These are phyloP conservation scores for Zosterops borbonicus DNA, from an alignment of 2,113 vertebrate genomes.

Conservation along the genomic window DNA sequence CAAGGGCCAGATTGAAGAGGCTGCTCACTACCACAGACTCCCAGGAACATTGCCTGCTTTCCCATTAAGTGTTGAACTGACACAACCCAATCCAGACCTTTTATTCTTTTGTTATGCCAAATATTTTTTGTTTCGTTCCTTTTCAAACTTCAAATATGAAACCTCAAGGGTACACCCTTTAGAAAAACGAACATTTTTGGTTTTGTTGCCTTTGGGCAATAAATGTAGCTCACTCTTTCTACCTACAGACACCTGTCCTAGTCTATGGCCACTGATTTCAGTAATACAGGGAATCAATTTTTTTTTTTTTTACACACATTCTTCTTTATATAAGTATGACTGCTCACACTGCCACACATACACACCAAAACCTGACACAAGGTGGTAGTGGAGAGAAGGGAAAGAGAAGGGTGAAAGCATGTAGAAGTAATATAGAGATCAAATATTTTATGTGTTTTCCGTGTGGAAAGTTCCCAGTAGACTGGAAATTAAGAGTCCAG, in stretches of 20 bases:
- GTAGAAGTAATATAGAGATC: not conserved
- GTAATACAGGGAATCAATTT: not conserved
- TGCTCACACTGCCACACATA: not conserved
- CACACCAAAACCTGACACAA: conserved; percentile 23
- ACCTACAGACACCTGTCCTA: not conserved
- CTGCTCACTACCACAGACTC: not conserved
- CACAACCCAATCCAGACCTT: not conserved
- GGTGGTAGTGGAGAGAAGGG: conserved; percentile 33
- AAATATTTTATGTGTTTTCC: not conserved
- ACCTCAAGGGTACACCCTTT: fast-evolving
- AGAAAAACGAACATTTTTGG: not conserved
- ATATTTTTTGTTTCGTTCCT: not conserved
- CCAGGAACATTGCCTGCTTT: not conserved
- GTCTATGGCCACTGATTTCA: not conserved
- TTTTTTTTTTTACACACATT: not conserved
- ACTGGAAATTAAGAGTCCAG: not conserved
- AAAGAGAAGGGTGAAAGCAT: not conserved
- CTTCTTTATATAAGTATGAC: not conserved
- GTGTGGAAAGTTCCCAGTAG: not conserved
- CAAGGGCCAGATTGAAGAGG: not conserved
- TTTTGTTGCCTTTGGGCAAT: not conserved
- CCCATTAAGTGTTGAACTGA: not conserved
- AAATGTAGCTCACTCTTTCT: not conserved
- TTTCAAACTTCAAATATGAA: not conserved
- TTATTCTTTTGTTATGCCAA: not conserved